Conservation (phyloP, 2,113 vertebrate species). For the Prunella himalayana region DNA sequence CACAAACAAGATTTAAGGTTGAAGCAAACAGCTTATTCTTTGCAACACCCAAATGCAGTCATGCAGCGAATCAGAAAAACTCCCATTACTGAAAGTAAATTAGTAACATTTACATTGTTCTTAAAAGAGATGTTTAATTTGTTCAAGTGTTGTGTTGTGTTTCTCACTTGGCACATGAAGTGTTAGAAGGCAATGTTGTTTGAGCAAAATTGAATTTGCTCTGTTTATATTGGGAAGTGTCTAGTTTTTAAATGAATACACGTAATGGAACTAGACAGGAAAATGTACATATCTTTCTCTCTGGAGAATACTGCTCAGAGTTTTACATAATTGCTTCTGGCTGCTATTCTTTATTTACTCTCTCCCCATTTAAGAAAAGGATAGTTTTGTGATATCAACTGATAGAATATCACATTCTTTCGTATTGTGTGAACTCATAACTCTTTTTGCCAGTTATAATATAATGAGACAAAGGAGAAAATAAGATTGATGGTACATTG, state of each 20-base stretch:
- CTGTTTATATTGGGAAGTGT: slow-evolving; percentile 18
- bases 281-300: slow-evolving; percentile 17
- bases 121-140: slow-evolving; percentile 18
- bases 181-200: neutral
- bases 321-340: slow-evolving; percentile 43
- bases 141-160: neutral
- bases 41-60: neutral
- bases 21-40: neutral
- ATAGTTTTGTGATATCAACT: neutral
- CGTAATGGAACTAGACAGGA: slow-evolving; percentile 25
- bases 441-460: neutral
- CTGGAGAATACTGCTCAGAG: neutral
- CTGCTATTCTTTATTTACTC: slow-evolving; percentile 21
- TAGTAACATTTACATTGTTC: neutral
- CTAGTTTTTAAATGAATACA: slow-evolving; percentile 29
- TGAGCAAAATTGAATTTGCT: slow-evolving; percentile 31
- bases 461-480: neutral
- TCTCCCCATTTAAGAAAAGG: neutral
- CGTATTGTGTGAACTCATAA: neutral
- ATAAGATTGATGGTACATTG: neutral
- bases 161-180: neutral
- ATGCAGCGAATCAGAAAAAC: neutral
- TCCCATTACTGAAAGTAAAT: neutral
- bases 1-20: neutral
- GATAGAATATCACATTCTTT: neutral